Base-by-base conservation (phyloP, 2,888 invertebrate species). In the Dermolepida albohirtum region DNA sequence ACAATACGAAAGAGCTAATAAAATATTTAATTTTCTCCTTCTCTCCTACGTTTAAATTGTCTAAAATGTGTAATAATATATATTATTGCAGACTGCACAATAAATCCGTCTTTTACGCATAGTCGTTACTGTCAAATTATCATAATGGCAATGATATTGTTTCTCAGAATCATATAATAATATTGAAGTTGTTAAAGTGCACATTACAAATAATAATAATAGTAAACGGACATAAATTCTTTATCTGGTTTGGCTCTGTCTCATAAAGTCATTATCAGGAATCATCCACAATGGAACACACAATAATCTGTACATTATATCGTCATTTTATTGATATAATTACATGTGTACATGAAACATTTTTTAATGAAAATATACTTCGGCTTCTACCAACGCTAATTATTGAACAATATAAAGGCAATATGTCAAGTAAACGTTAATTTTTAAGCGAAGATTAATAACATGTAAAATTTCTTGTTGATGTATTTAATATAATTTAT, bases 111-210 rank as follows among this genome's bases (percentile, higher is more conserved):
- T 17, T n/a, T 55, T 55, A 55, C 22, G 41, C 17, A 12, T 22
- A 57, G 44, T 57, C 57, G 57, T 57, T 43, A 57, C 40, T 12
- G 57, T 57, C 57, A 57, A 57, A 57, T 57, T 57, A 57, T 57
- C 57, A 43, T 57, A 57, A 57, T 57, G 57, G 44, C 43, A 57
- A 57, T 44, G 55, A 27, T 57, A 57, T 57, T 57, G 57, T 22
- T 57, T 57, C 57, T 57, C 1, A 12, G 44, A 43, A 44, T 17
- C 22, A 0, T 43, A 44, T 43, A 55, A 41, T 57, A 57, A 43
- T 22, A 55, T 34, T 1, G 8, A 10, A 34, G 34, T 34, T 34
- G 34, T 34, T 34, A 34, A 34, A 34, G 34, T 34, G 34, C 1
- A 34, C 6, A 5, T 34, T 34, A 34, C 1, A 34, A 34, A 34